Base-by-base conservation (phyloP, 2,797 vertebrate species). In the Hirundo rustica region DNA sequence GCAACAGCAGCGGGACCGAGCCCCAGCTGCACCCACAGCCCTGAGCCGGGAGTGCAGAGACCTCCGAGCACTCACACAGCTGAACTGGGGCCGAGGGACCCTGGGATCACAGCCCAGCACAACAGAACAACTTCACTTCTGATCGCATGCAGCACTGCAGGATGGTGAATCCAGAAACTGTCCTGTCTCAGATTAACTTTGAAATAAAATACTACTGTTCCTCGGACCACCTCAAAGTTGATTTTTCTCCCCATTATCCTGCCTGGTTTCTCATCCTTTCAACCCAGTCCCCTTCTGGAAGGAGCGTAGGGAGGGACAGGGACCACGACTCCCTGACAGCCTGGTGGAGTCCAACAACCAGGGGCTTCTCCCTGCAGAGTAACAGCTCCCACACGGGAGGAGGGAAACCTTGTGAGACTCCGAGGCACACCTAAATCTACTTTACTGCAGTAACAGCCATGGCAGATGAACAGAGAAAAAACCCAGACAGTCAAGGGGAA, bases 351-450 rank as follows among this genome's bases (percentile, higher is more conserved):
- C 73, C 18, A 0, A 57, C 54, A 44, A 34, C 32, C 38, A 66
- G 74, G 34, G 25, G 65, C 60, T 26, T 89, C 55, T 80, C 55
- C 61, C 44, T 48, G 42, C 27, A 76, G 94, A 76, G 34, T 40
- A 76, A 25, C 21, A 83, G 76, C 67, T 73, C 76, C 53, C 2
- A 1, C 20, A 25, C 2, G 10, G 78, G 55, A 65, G 50, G 32
- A 78, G 54, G 67, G 42, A 94, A 96, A 88, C 47, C 61, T 47
- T 50, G 20, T 22, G 40, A 91, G 53, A 34, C 55, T 61, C 66
- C 16, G n/a, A 91, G 40, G 29, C 26, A 53, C 34, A 77, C 68
- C 77, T 91, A 95, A 91, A 91, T 54, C 85, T 71, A 53, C 77
- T 91, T 91, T 88, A 91, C 38, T 65, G 51, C 57, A 54, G 58